Evolutionary conservation across 2,113 vertebrate genomes (phyloP).

Genomic region (Dendrocopos noguchii): DNA sequence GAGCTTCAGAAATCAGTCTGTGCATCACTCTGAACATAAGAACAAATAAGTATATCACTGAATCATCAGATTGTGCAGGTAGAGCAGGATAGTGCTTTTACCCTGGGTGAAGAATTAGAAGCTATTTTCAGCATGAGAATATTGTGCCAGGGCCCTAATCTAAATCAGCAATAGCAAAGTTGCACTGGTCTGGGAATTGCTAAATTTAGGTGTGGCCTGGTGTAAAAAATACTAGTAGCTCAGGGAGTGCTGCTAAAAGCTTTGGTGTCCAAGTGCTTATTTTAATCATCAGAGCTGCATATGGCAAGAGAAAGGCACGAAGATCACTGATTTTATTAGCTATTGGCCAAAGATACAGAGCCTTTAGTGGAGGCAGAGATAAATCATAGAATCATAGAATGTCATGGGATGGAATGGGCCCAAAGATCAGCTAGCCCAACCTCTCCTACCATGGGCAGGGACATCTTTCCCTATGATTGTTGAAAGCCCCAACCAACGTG

Average conservation of each 20-base stretch:
- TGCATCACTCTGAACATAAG: neutral
- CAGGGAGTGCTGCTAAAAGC: slow-evolving; percentile 2
- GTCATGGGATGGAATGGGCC: neutral
- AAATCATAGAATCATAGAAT: neutral
- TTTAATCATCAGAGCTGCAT: neutral
- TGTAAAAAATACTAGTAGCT: slow-evolving; percentile 23
- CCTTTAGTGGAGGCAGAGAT: neutral
- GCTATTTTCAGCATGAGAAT: slow-evolving; percentile 56
- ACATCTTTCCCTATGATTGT: neutral
- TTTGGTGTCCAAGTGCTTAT: neutral
- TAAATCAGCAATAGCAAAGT: slow-evolving; percentile 35
- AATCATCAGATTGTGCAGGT: neutral
- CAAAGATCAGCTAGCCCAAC: neutral
- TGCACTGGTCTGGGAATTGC: slow-evolving; percentile 38
- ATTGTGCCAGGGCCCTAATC: slow-evolving; percentile 37
- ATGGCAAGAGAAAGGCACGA: neutral
- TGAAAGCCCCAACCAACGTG: neutral
- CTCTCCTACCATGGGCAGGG: neutral
- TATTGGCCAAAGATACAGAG: neutral
- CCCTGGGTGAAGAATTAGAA: neutral
- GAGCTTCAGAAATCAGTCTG: neutral
- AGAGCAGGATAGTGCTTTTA: neutral
- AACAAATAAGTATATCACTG: neutral
- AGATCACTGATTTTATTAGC: neutral
- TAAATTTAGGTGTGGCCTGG: slow-evolving; percentile 30